phyloP scores from a whole-genome alignment of 1,140 invertebrate species.

The Drosophila sucinea region DNA sequence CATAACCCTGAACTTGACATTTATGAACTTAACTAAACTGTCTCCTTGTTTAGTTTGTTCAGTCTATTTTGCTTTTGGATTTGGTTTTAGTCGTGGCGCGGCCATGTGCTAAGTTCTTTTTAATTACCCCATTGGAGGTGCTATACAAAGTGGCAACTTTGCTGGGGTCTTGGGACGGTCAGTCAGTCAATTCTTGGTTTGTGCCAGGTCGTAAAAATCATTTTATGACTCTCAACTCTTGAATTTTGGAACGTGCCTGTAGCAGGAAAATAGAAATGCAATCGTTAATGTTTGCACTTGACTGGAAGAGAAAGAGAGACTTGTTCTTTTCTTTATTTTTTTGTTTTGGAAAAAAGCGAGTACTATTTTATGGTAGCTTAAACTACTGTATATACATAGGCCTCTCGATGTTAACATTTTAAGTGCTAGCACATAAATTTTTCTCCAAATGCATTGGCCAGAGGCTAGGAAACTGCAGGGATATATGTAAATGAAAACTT shows the following conservation, averaged over 20 bases:
- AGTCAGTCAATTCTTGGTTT: constrained; percentile 5
- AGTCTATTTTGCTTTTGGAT: constrained; percentile 15
- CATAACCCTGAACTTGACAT: constrained; percentile 75
- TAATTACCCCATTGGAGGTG: constrained; percentile 54
- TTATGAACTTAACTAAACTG: constrained; percentile 54
- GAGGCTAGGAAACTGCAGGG: neutral
- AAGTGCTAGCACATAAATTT: neutral
- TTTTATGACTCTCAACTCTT: constrained; percentile 7
- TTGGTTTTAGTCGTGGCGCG: constrained; percentile 34
- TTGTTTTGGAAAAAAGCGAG: neutral
- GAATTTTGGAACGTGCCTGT: constrained; percentile 6
- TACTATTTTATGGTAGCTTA: neutral
- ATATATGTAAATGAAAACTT: neutral
- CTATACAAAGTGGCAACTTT: neutral
- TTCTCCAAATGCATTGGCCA: neutral
- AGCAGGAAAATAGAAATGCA: constrained; percentile 5
- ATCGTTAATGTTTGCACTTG: constrained; percentile 9
- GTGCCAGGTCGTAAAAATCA: constrained; percentile 7
- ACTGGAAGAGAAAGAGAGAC: neutral
- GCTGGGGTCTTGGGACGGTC: constrained; percentile 16
- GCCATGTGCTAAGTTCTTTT: constrained; percentile 73
- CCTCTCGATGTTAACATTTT: neutral
- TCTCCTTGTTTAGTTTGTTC: constrained; percentile 12
- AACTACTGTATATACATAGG: neutral
- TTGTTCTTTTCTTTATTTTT: neutral